Base-by-base conservation (phyloP, 1,140 invertebrate species). In the Drosophila santomea region DNA sequence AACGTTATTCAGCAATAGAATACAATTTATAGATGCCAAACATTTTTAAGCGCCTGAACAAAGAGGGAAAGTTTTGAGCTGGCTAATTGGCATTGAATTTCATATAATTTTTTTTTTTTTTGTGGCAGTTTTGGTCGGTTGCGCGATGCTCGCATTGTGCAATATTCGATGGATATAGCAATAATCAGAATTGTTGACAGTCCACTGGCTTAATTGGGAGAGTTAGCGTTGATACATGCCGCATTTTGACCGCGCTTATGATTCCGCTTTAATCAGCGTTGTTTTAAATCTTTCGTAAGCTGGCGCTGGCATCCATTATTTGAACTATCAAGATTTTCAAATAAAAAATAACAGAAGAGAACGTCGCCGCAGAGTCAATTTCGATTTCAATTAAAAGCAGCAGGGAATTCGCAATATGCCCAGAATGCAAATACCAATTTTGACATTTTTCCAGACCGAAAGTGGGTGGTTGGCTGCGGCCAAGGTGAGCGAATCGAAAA, bases 401-500 rank as follows among this genome's bases (percentile, higher is more conserved):
- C 60, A 57, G 54, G 43, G 12, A 36, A 52, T 51, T 0, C 23
- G 39, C 51, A 41, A 64, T 28, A 47, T 28, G 41, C 51, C 60
- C 60, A 44, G 66, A 74, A 85, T 80, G 82, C 77, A 85, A 85
- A 81, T 77, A 81, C 54, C 67, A 61, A 71, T 71, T 84, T 85
- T 85, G 81, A 85, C 68, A 78, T 71, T 78, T 84, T 78, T 85
- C 63, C 60, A 62, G 56, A 62, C 20, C 48, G 48, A 82, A 11
- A 39, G 67, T 44, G 35, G 32, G 28, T 20, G 17, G 50, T 28
- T 28, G 32, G n/a, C 15, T 6, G 14, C 12, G 25, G 43, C 28
- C 60, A 64, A 68, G 67, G 50, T 71, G 17, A 56, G 51, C 12
- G 64, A 20, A 48, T 39, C n/a, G 48, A 20, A 35, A 58, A 57